Base-by-base conservation (phyloP, 2,113 vertebrate genomes). In the Dicerorhinus sumatrensis region DNA sequence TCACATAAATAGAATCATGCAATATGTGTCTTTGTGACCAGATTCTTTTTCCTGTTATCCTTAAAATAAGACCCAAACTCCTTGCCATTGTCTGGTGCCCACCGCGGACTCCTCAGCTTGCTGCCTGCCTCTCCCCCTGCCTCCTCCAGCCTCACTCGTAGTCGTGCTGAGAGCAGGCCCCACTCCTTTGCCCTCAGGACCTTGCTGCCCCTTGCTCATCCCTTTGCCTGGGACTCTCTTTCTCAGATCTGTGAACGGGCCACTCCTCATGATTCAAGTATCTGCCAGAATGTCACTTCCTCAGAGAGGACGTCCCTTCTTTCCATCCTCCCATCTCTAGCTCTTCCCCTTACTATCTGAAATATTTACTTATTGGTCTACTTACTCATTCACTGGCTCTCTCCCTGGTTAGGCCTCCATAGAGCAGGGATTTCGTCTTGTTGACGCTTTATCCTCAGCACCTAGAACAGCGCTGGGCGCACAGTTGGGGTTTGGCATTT, bases 61-160 rank as follows among this genome's bases (percentile, higher is more conserved):
- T 92, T 91, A 80, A 95, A 91, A 80, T 94, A 65, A 89, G 72
- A 65, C 42, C 20, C 70, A 76, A 56, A 90, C 46, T 42, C 8
- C 18, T 20, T 95, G 42, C 31, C 4, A 4, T 73, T 46, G 79
- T 51, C 54, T 60, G n/a, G 46, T 2, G 8, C 31, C 76, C 70
- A 51, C 25, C 20, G 1, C 7, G 54, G 92, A 5, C 46, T 72
- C 76, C 23, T 29, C 42, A 58, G 72, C 18, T 86, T 56, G 58
- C 33, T 11, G 42, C 12, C 65, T n/a, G 12, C 25, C 56, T 25
- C 14, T 25, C 33, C 29, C 11, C 8, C 67, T 12, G 8, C 33
- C 2, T 23, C 77, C 54, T 70, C 23, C 17, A 46, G 10, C 33
- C 65, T 65, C 23, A 33, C 51, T 4, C 9, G 1, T 12, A 16